Percentiles rank a stretch among this genome's conserved stretches.
These are phyloP conservation scores for Sciaenops ocellatus DNA, from an alignment of 2,797 vertebrate genomes.

Conservation along the genomic window DNA sequence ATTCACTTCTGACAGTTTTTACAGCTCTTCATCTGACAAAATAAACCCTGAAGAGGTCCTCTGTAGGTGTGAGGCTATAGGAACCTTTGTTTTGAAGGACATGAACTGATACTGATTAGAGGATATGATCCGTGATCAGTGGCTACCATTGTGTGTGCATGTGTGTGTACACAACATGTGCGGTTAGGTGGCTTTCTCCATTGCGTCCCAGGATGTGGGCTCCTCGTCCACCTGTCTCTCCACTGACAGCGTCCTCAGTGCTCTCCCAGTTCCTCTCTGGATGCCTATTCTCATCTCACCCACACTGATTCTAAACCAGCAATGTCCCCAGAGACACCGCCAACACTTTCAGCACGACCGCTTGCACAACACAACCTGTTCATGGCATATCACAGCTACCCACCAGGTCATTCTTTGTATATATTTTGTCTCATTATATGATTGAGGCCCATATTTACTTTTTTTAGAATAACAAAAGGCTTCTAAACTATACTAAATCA, in stretches of 20 bases:
- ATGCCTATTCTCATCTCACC: conserved; percentile 79
- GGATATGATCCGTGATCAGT: conserved; percentile 81
- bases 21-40: neutral
- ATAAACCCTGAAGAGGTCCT: neutral
- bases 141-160: conserved; percentile 57
- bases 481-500: neutral
- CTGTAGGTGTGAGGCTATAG: neutral
- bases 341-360: conserved; percentile 37
- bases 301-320: conserved; percentile 66
- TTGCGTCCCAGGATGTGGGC: conserved; percentile 80
- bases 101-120: conserved; percentile 86
- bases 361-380: conserved; percentile 68
- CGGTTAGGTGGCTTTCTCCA: conserved; percentile 71
- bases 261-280: conserved; percentile 85
- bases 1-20: neutral
- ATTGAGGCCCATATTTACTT: neutral
- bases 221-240: conserved; percentile 82
- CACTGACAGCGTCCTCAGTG: conserved; percentile 62
- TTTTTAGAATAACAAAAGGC: neutral
- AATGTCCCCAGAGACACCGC: conserved; percentile 73
- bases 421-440: neutral
- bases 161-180: conserved; percentile 48
- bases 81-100: conserved; percentile 59
- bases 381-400: conserved; percentile 52
- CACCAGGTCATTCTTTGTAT: neutral